Conservation (phyloP, 2,113 vertebrate genomes). For the Cyprichromis sp. region DNA sequence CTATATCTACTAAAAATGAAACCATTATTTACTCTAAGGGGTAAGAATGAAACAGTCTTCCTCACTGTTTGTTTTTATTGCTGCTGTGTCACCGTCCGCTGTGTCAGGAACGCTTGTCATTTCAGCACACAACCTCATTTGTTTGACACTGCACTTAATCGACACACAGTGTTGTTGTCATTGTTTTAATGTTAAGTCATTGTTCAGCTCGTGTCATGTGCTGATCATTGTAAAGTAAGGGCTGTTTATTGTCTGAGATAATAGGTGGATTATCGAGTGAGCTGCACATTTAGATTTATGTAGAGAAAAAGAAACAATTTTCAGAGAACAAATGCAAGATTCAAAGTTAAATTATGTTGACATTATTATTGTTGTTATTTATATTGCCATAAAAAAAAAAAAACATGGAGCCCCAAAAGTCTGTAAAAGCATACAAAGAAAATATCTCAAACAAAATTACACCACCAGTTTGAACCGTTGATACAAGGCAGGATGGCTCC, state of each 20-base stretch:
- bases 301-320: not conserved
- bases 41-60: not conserved
- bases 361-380: not conserved
- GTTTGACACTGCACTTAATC: not conserved
- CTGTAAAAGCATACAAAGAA: not conserved
- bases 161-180: not conserved
- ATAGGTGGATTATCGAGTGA: not conserved
- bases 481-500: not conserved
- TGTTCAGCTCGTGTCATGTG: not conserved
- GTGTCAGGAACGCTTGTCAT: not conserved
- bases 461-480: not conserved
- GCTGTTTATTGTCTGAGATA: not conserved
- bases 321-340: not conserved
- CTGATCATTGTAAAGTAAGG: not conserved
- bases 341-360: not conserved
- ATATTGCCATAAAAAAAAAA: not conserved
- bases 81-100: not conserved
- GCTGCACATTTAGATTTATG: not conserved
- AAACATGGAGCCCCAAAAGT: not conserved
- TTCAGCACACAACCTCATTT: not conserved
- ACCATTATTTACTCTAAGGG: not conserved
- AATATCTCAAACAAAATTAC: not conserved
- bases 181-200: not conserved
- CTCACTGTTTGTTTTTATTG: not conserved
- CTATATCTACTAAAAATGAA: not conserved